A percentile compares a stretch with the other conserved stretches of the same genome.
phyloP scores from a whole-genome alignment of 2,888 invertebrate genomes.

The Antheraea yamamai region DNA sequence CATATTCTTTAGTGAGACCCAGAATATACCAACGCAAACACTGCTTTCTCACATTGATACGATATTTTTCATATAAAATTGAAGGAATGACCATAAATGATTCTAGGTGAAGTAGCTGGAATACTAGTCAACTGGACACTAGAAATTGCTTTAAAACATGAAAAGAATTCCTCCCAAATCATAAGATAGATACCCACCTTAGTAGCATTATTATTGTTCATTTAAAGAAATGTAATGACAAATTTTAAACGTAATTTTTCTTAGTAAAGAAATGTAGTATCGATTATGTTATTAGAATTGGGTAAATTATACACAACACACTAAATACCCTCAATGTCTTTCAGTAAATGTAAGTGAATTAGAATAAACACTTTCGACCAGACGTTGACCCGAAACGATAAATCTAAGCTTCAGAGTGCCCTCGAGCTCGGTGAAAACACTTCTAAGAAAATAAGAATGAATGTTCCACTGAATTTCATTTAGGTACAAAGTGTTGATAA shows the following conservation, averaged over 20 bases:
- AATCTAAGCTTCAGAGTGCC: constrained; percentile 28
- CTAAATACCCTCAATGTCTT: background rate
- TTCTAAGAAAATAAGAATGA: constrained; percentile 20
- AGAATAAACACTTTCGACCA: constrained; percentile 31
- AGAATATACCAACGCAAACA: no score
- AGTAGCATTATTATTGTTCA: background rate
- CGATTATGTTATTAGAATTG: background rate
- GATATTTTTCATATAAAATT: no score
- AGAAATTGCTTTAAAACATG: no score
- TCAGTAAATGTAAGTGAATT: constrained; percentile 30
- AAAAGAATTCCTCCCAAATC: no score
- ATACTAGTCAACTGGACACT: no score
- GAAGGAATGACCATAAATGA: no score
- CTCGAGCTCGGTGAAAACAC: constrained; percentile 23
- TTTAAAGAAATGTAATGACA: background rate
- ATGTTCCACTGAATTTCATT: constrained; percentile 17
- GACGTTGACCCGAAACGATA: constrained; percentile 34
- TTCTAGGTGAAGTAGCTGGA: no score
- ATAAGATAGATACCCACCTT: no score
- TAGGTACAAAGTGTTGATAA: background rate
- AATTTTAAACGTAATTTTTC: background rate
- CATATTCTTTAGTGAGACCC: no score
- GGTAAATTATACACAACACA: background rate
- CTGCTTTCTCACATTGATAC: no score
- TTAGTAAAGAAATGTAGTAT: background rate